Evolutionary conservation across 2,888 invertebrate species (phyloP), one percentile per base, ranked within the genome.

Genomic region (Leistus spinibarbis): DNA sequence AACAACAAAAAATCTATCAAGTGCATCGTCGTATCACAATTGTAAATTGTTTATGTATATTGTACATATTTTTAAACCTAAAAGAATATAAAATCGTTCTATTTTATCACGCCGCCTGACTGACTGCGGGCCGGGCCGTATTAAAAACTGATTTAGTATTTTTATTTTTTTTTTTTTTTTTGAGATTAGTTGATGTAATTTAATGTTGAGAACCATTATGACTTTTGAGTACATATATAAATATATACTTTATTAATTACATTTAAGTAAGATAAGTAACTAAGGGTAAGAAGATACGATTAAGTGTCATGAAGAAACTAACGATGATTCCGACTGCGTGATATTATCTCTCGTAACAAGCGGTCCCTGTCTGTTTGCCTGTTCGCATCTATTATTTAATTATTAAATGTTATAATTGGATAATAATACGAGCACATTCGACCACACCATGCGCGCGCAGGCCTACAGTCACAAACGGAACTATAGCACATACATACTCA

Each of bases 21-120:
- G 75, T 75, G 69, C 79, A 40, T 40, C 40, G 80, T 80, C 80
- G 80, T 81, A 80, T 81, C 80, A 79, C 80, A 79, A 81, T 80
- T 81, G 81, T 81, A 81, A 81, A 81, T 81, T 81, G 82, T 83
- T 82, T 82, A 83, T 82, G 82, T 83, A 83, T 82, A 83, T 84
- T 84, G 84, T 84, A 84, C 81, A 84, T 83, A 83, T 82, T 82
- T 83, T 83, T 81, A 82, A 83, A 80, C 81, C 81, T 81, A 82
- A 82, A 77, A 78, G 77, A 79, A 78, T 75, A 76, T 76, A 77
- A 76, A 75, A 69, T 75, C 74, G 70, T 80, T 80, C 77, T 79
- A 78, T 78, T 79, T 78, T 79, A 79, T 79, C 80, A 80, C 79
- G 80, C 80, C 81, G 81, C 80, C 79, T 79, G 79, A 81, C 78